These are phyloP conservation scores for Drosophila aff. DNA, from an alignment of 1,140 invertebrate genomes.

Conservation along the genomic window DNA sequence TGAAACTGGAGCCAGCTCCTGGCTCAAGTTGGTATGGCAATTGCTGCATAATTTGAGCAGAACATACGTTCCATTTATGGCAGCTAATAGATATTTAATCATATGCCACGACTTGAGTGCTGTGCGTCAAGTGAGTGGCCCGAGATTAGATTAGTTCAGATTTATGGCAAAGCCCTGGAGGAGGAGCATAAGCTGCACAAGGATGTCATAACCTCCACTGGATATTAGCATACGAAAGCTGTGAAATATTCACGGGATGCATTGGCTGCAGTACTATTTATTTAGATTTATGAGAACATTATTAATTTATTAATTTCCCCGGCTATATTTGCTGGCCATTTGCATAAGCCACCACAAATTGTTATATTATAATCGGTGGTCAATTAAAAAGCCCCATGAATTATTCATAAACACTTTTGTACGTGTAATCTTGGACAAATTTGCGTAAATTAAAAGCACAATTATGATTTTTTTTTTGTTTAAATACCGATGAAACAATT, in stretches of 20 bases:
- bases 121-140: slow-evolving; percentile 48
- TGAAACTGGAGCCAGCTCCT: slow-evolving; percentile 1
- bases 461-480: neutral
- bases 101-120: slow-evolving; percentile 32
- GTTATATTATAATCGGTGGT: slow-evolving; percentile 15
- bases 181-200: slow-evolving; percentile 4
- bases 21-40: slow-evolving; percentile 33
- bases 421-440: slow-evolving; percentile 16
- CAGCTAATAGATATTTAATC: slow-evolving; percentile 72
- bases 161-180: slow-evolving; percentile 33
- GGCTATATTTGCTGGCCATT: slow-evolving; percentile 4
- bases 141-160: slow-evolving; percentile 47
- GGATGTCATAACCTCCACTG: slow-evolving; percentile 3
- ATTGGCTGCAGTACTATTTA: slow-evolving; percentile 2
- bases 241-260: slow-evolving; percentile 10
- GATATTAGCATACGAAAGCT: slow-evolving; percentile 4
- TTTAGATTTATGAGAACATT: slow-evolving; percentile 13
- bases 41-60: slow-evolving; percentile 66
- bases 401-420: slow-evolving; percentile 18
- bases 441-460: slow-evolving; percentile 6
- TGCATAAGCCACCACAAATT: slow-evolving; percentile 16
- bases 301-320: slow-evolving; percentile 18
- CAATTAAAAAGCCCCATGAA: slow-evolving; percentile 32
- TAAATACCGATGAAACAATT: neutral
- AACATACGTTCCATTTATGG: slow-evolving; percentile 56